Evolutionary conservation across 2,113 vertebrate species (phyloP), one percentile per base, ranked within the genome.

Genomic region (Atherinomorus stipes): DNA sequence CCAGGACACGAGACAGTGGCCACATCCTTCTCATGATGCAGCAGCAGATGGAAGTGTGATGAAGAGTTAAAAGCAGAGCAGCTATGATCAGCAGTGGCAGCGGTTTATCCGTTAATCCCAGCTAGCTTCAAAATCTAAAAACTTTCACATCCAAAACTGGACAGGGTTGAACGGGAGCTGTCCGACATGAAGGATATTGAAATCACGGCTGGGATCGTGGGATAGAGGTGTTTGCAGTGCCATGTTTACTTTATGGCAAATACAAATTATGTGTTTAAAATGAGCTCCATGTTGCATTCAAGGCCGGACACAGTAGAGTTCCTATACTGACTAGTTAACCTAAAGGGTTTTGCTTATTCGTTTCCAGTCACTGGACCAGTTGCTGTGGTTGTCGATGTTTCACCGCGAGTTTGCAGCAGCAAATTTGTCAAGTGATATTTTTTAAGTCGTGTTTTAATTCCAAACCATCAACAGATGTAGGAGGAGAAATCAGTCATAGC

Each of bases 371-470:
- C 50, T 62, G n/a, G 62, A 11, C 40, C 38, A 15, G 38, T 49
- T 2, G 16, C 16, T 28, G 26, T 40, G 11, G 56, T 21, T 58
- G 19, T 60, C 18, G 12, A 56, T 37, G 42, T 64, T 31, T 63
- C 9, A 18, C 26, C n/a, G 63, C 53, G 26, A 57, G 37, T 65
- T 78, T 34, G 42, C 54, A 64, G 61, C 38, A 34, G 65, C 37
- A 59, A 37, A 67, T 65, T 19, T 4, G 45, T 57, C 7, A 11
- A 59, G 19, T 47, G 69, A 79, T 80, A 76, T 42, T 15, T 42
- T 59, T 40, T 7, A 59, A 7, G 51, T 28, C 37, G 54, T 51
- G 58, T 57, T 85, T 71, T 66, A 70, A 58, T 26, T 11, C 9
- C 38, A 8, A 1, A 21, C 56, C 23, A 22, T 15, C n/a, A 42